A percentile compares a stretch with the other conserved stretches of the same genome.
Conservation (phyloP, 1,140 invertebrate genomes). For the Trichonephila clavata region DNA sequence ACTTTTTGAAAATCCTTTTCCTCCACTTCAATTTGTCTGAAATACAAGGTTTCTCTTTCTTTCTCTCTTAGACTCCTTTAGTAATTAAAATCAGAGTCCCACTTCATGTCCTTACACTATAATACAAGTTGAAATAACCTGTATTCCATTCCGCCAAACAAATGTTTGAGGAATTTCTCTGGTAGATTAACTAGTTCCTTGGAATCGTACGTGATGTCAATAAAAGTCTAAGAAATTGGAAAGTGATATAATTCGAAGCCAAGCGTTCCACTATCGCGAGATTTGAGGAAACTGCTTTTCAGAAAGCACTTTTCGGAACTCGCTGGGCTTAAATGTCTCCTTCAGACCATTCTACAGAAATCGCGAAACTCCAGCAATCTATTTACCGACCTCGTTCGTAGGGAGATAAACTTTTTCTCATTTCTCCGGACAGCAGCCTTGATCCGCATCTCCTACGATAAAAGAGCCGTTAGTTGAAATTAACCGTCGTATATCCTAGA, state of each 20-base stretch:
- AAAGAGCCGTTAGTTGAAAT: constrained; percentile 72
- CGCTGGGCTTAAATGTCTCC: constrained; percentile 51
- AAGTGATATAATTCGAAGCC: constrained; percentile 19
- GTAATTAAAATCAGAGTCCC: neutral
- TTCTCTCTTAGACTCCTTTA: neutral
- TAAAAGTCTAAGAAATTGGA: constrained; percentile 49
- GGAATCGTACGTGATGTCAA: constrained; percentile 18
- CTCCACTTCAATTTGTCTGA: neutral
- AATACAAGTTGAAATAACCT: neutral
- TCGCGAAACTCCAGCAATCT: constrained; percentile 66
- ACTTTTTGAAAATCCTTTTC: neutral
- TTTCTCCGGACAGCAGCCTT: constrained; percentile 46
- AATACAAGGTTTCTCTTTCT: neutral
- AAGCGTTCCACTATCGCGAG: constrained; percentile 5
- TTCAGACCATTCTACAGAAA: constrained; percentile 50
- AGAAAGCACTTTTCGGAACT: constrained; percentile 60
- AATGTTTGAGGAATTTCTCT: constrained; percentile 13
- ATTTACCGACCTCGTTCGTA: constrained; percentile 58
- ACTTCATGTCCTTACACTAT: neutral
- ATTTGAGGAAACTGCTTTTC: constrained; percentile 64
- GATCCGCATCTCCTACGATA: constrained; percentile 44
- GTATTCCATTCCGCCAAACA: neutral
- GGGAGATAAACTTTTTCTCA: constrained; percentile 65
- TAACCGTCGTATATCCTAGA: constrained; percentile 67
- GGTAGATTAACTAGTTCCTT: constrained; percentile 33